Base-by-base conservation (phyloP, 2,888 invertebrate genomes). In the Drosophila borborema region DNA sequence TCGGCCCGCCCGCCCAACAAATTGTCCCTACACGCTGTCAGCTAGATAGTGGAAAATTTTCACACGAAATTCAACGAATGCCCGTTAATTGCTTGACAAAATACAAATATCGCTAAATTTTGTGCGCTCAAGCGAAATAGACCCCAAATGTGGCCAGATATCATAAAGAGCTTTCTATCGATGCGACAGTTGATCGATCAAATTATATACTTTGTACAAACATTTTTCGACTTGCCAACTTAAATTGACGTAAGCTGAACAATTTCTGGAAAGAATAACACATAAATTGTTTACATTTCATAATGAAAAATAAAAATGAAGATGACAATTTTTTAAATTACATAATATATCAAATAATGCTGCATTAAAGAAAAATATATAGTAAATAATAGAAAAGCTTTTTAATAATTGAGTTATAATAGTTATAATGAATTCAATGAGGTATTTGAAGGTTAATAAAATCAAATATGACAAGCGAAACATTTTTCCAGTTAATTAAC, bases 41-140 rank as follows among this genome's bases (percentile, higher is more conserved):
- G 62, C 31, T 45, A 23, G 43, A 31, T 48, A 77, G 77, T 86
- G 88, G 85, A 85, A 88, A 86, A 75, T 86, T 85, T 85, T 86
- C 81, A 86, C 86, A 85, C 81, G 77, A 88, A 85, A 69, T 81
- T 85, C 88, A 77, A 74, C 86, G 81, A 82, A 81, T 59, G 55
- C 55, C 36, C 86, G 88, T 86, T 88, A 85, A 85, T 85, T 85
- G 86, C 60, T 81, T 77, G 66, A 74, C 72, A 74, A 79, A 77
- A 87, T 81, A 67, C 72, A 66, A 74, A 49, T 61, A 54, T 64
- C 66, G 65, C 66, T 48, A 49, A 56, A 64, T 53, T 48, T 64
- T 43, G 53, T 63, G 34, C 36, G 16, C 10, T 48, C 58, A 45
- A 77, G 68, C 62, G 38, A 64, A 74, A 46, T 23, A 55, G 43